Evolutionary conservation across 2,888 invertebrate genomes (phyloP).

Genomic region (Zootermopsis nevadensis): DNA sequence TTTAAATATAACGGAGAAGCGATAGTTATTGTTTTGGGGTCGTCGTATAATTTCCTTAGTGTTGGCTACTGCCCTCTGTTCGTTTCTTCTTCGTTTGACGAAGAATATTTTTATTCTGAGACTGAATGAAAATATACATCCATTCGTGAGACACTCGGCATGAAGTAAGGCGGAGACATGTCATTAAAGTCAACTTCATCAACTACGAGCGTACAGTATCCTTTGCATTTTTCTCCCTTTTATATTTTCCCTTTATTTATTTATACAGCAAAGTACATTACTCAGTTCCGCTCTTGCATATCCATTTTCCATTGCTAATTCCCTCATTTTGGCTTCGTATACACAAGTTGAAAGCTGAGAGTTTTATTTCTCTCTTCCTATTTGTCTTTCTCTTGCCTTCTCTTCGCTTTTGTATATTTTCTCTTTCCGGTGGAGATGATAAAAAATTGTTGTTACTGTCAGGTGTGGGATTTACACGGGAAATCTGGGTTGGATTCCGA

Average conservation of each 20-base stretch:
- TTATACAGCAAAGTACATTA: conserved; percentile 40
- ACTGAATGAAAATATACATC: too few relatives aligned
- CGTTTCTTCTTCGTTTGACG: too few relatives aligned
- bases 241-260: conserved; percentile 42
- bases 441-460: conserved; percentile 46
- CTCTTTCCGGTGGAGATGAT: conserved; percentile 19
- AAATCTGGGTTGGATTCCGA: conserved; percentile 48
- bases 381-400: conserved; percentile 22
- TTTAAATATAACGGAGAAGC: too few relatives aligned
- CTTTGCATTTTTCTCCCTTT: not conserved
- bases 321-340: conserved; percentile 35
- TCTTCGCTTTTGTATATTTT: conserved; percentile 20
- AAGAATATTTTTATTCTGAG: too few relatives aligned
- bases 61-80: too few relatives aligned
- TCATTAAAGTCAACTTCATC: conserved; percentile 8
- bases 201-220: not conserved
- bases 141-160: not conserved
- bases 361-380: conserved; percentile 13
- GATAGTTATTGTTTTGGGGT: too few relatives aligned
- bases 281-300: conserved; percentile 28
- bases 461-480: conserved; percentile 45
- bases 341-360: not conserved
- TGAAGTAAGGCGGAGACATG: not conserved
- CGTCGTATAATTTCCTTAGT: too few relatives aligned
- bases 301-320: conserved; percentile 47